These are phyloP conservation scores for Astreopora myriophthalma DNA, from an alignment of 64 coral and sea anemone species.

Conservation along the genomic window DNA sequence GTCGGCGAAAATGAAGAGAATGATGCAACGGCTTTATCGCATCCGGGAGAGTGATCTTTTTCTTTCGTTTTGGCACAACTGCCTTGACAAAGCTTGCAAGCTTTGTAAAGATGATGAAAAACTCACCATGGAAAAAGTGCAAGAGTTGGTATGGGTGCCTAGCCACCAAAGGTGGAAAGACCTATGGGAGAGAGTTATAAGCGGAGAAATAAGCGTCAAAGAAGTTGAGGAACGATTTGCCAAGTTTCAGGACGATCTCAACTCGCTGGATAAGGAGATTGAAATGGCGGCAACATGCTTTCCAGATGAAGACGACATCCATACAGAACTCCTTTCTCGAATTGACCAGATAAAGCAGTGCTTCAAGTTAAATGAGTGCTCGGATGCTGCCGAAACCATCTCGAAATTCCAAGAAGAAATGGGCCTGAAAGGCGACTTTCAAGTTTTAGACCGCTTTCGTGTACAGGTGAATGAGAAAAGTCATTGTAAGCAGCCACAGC, in stretches of 20 bases:
- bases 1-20: not conserved
- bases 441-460: constrained; percentile 41
- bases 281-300: not conserved
- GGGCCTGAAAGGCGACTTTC: constrained; percentile 55
- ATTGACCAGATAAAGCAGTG: constrained; percentile 46
- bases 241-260: constrained; percentile 8
- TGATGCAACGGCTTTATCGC: not conserved
- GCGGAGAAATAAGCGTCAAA: constrained; percentile 50
- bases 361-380: constrained; percentile 12
- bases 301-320: not conserved
- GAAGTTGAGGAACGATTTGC: constrained; percentile 43
- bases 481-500: too few species aligned
- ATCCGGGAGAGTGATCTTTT: constrained; percentile 15
- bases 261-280: not conserved
- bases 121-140: constrained; percentile 44
- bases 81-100: constrained; percentile 9
- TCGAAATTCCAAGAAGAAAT: constrained; percentile 42
- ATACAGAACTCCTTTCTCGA: not conserved
- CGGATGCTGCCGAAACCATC: constrained; percentile 35
- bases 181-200: constrained; percentile 37
- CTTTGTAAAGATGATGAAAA: constrained; percentile 1
- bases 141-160: constrained; percentile 52
- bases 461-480: constrained; percentile 52
- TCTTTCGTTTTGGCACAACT: constrained; percentile 28
- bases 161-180: not conserved